A percentile compares a stretch with the other conserved stretches of the same genome.
phyloP scores from a whole-genome alignment of 2,113 vertebrate genomes.

The Aldabrachelys gigantea region DNA sequence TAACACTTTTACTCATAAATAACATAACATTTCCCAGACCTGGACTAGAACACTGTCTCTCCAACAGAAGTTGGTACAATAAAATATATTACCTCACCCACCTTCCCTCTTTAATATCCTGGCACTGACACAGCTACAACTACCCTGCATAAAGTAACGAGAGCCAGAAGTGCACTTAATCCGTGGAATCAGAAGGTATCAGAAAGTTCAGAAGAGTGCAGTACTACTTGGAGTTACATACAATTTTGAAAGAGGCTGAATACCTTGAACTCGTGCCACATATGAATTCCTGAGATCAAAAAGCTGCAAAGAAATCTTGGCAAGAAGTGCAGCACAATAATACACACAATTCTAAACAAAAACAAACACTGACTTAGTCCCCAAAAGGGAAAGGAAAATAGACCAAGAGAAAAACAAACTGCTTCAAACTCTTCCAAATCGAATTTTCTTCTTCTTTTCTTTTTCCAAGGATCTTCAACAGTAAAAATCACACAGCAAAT shows the following conservation, averaged over 20 bases:
- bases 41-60: neutral
- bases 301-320: slow-evolving; percentile 36
- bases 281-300: slow-evolving; percentile 20
- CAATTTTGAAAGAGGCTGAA: neutral
- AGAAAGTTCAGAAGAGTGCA: slow-evolving; percentile 1
- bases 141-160: neutral
- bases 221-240: neutral
- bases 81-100: neutral
- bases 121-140: neutral
- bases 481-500: neutral
- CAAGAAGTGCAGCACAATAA: slow-evolving; percentile 14
- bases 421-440: neutral
- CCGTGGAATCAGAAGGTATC: slow-evolving; percentile 26
- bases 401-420: slow-evolving; percentile 30
- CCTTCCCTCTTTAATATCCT: neutral
- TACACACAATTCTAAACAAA: neutral
- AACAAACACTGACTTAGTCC: slow-evolving; percentile 14
- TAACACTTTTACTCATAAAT: no score
- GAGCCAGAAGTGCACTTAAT: slow-evolving; percentile 7
- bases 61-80: neutral
- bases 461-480: neutral
- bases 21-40: neutral
- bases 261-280: slow-evolving; percentile 36
- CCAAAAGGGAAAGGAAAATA: slow-evolving; percentile 45
- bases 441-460: neutral